Evolutionary conservation across 2,888 invertebrate species (phyloP).

Genomic region (Plusia festucae): DNA sequence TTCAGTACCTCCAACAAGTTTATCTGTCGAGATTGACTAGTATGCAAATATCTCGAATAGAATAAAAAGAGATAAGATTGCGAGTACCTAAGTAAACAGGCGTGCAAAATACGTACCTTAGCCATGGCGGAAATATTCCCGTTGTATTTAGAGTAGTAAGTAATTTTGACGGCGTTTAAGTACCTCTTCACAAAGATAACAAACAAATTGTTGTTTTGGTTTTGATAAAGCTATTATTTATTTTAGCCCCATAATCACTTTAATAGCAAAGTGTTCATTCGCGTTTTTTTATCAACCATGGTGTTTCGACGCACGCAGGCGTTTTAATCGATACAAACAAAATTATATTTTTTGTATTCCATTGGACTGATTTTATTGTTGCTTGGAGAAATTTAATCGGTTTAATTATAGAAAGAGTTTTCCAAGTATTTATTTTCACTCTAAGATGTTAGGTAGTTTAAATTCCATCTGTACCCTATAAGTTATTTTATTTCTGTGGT

Average conservation of each 20-base stretch:
- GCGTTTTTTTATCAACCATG: slow-evolving; percentile 42
- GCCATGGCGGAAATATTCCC: slow-evolving; percentile 91
- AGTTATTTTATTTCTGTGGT: too few species aligned
- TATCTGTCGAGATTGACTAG: slow-evolving; percentile 63
- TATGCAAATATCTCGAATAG: slow-evolving; percentile 69
- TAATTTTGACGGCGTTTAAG: slow-evolving; percentile 88
- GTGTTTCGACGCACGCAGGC: slow-evolving; percentile 28
- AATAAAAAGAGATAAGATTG: slow-evolving; percentile 44
- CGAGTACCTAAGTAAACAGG: slow-evolving; percentile 57
- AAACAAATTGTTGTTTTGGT: slow-evolving; percentile 11
- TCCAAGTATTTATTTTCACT: too few species aligned
- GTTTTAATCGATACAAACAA: not conserved
- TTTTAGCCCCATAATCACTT: slow-evolving; percentile 55
- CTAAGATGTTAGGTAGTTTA: too few species aligned
- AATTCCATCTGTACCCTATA: too few species aligned
- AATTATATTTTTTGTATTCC: not conserved
- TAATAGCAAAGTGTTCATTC: slow-evolving; percentile 54
- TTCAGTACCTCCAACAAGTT: slow-evolving; percentile 30
- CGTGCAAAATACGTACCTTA: slow-evolving; percentile 86
- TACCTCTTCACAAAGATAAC: slow-evolving; percentile 46
- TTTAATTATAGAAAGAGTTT: too few species aligned
- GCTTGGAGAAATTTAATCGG: too few species aligned
- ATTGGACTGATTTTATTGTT: too few species aligned
- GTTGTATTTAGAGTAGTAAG: slow-evolving; percentile 91
- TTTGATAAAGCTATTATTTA: slow-evolving; percentile 14